These are phyloP conservation scores for Pogonocichla stellata DNA, from an alignment of 2,113 vertebrate species.

Conservation along the genomic window DNA sequence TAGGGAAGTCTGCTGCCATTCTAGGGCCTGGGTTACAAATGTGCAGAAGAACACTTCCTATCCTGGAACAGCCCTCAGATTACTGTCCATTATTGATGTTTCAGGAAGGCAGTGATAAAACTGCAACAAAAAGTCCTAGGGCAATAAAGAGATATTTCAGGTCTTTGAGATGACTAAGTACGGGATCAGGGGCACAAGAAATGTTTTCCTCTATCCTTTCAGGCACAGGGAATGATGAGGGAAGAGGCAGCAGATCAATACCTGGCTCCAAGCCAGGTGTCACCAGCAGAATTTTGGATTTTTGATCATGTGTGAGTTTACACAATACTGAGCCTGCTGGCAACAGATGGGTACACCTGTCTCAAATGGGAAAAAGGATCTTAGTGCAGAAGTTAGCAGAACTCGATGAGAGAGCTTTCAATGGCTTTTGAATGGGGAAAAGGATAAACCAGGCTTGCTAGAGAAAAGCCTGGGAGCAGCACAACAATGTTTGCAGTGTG, in stretches of 20 bases:
- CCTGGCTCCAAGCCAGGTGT: background rate
- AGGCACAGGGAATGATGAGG: background rate
- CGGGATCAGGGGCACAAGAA: background rate
- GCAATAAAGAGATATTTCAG: background rate
- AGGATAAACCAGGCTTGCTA: background rate
- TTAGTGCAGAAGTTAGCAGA: background rate
- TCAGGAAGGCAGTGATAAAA: background rate
- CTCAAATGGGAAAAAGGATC: background rate
- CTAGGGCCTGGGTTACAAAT: background rate
- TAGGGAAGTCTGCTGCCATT: background rate
- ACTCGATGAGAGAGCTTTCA: background rate
- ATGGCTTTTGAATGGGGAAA: background rate
- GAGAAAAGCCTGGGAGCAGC: background rate
- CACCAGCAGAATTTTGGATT: background rate
- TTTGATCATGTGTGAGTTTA: background rate
- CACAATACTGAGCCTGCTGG: background rate
- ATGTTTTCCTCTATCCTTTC: background rate
- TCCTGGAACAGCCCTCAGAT: background rate
- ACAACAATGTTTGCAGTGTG: rapidly evolving
- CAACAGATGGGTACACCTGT: background rate
- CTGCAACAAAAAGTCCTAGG: background rate
- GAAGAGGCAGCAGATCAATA: background rate
- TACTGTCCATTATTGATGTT: background rate
- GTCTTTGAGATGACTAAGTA: background rate
- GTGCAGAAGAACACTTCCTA: background rate